These are phyloP conservation scores for Sitta carolinensis DNA, from an alignment of 2,797 vertebrate genomes.

Conservation along the genomic window DNA sequence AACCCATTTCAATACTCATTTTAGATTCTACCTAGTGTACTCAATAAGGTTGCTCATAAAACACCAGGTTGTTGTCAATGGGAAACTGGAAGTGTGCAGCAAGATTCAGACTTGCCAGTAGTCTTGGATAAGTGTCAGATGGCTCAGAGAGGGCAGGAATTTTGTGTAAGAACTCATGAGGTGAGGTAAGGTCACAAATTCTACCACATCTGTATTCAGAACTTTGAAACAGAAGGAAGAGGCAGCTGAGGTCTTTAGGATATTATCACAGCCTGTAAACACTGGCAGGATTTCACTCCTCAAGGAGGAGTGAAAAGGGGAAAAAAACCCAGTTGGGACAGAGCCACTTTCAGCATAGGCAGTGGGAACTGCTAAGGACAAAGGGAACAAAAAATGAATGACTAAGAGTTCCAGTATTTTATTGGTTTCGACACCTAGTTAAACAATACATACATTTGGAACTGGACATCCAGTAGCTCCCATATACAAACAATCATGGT, in stretches of 20 bases:
- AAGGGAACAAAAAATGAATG: background rate
- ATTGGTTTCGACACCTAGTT: background rate
- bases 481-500: background rate
- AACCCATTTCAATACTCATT: background rate
- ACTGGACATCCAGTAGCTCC: background rate
- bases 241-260: background rate
- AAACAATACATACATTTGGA: background rate
- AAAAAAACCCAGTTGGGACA: fast-evolving
- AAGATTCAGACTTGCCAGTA: background rate
- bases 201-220: background rate
- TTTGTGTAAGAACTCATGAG: background rate
- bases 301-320: background rate
- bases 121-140: background rate
- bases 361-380: background rate
- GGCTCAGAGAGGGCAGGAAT: background rate
- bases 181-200: background rate
- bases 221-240: background rate
- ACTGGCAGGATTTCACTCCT: background rate
- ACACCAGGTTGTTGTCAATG: background rate
- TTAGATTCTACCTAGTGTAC: background rate
- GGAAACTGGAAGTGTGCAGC: background rate
- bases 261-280: background rate
- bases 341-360: background rate
- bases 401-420: conserved; percentile 8
- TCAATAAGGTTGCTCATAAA: background rate